Evolutionary conservation across 2,113 vertebrate genomes (phyloP), one percentile per base, ranked within the genome.

Genomic region (Scomber japonicus): DNA sequence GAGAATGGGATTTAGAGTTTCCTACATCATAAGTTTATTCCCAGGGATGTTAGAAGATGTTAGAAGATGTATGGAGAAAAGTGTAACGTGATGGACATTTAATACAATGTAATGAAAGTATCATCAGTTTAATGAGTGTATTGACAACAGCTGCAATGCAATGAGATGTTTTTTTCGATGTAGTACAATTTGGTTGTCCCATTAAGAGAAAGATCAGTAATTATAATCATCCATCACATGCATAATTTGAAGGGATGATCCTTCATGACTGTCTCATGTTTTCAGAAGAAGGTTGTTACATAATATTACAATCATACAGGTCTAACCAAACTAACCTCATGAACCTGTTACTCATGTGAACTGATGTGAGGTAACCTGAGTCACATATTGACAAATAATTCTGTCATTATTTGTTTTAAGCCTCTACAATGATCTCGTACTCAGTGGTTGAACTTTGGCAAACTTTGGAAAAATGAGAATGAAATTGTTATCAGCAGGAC

Each of bases 1-100:
- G 66, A 76, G 61, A 86, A 27, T 5, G 12, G 62, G 69, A 87
- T 85, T 84, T 78, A 75, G 71, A 50, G 45, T 76, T 82, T 72
- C 63, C 57, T 56, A 51, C 62, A 71, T 68, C 31, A 50, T 55
- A 40, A 68, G 13, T 64, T 84, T 54, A 61, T 73, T 46, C 76
- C 45, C 63, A 79, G 17, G 61, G 44, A 71, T 73, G 68, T 63
- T 60, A 68, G 35, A 48, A 21, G 44, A 71, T 73, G 68, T 63
- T 60, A 68, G 35, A 48, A 21, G 8, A 77, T 67, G 13, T 30
- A 40, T 82, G 40, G 15, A 46, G 45, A 30, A 35, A 75, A 49
- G 45, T 46, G 17, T 21, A 70, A 70, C 78, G 31, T 62, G 6
- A 50, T 73, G 71, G 10, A 75, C 80, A 66, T 11, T 7, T 66